phyloP scores from a whole-genome alignment of 2,797 vertebrate genomes.

The Liparis tanakae region DNA sequence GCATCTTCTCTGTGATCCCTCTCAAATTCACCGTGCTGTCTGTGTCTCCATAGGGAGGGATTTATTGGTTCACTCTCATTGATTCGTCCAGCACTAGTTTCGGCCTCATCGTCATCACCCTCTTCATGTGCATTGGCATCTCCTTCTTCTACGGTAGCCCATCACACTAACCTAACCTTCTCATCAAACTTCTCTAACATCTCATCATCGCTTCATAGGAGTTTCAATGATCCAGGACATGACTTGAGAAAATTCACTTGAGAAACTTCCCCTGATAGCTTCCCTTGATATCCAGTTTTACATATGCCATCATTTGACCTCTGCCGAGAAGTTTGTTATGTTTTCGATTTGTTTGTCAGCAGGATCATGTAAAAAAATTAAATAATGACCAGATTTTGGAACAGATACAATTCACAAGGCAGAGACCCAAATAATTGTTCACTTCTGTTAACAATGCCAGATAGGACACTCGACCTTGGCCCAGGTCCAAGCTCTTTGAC shows the following conservation, averaged over 20 bases:
- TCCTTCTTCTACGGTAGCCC: constrained; percentile 87
- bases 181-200: constrained; percentile 9
- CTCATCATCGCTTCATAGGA: constrained; percentile 3
- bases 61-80: constrained; percentile 91
- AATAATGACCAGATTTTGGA: background rate
- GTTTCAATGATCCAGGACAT: constrained; percentile 7
- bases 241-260: background rate
- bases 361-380: background rate
- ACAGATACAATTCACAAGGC: background rate
- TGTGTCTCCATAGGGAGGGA: constrained; percentile 84
- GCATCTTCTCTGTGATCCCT: constrained; percentile 4
- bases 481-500: no score
- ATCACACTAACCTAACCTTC: constrained; percentile 38
- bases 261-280: background rate
- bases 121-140: constrained; percentile 90
- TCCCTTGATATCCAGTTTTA: background rate
- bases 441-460: background rate
- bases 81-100: constrained; percentile 91
- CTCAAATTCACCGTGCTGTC: constrained; percentile 33
- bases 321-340: background rate
- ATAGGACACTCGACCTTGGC: no score
- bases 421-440: background rate
- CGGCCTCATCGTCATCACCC: constrained; percentile 89
- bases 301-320: background rate
- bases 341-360: background rate